Percentiles rank a stretch among this genome's conserved stretches.
Evolutionary conservation across 2,113 vertebrate genomes (phyloP).

Genomic region (Sylvietta virens): DNA sequence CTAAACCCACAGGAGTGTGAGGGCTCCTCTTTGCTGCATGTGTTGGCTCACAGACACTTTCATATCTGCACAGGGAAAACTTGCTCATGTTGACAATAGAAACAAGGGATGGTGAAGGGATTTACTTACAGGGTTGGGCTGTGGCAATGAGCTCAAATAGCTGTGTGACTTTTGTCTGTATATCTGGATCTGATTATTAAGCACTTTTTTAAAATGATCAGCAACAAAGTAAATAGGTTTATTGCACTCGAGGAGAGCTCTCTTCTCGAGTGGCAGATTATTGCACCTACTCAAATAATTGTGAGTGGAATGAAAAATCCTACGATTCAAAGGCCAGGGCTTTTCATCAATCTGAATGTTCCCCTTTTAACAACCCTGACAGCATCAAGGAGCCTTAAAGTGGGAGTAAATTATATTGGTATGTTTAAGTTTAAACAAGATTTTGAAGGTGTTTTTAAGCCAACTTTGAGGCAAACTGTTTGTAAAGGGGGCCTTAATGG

Average conservation of each 20-base stretch:
- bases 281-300: neutral
- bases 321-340: neutral
- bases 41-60: neutral
- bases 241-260: neutral
- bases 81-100: neutral
- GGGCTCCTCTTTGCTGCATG: neutral
- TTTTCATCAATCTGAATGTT: neutral
- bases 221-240: slow-evolving; percentile 15
- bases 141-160: neutral
- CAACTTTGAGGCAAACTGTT: neutral
- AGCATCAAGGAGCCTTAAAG: neutral
- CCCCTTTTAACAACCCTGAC: neutral
- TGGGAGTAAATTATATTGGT: neutral
- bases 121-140: neutral
- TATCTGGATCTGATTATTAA: neutral
- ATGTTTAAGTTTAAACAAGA: slow-evolving; percentile 32
- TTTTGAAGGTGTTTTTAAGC: slow-evolving; percentile 19
- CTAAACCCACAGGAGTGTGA: neutral
- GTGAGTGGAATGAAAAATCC: neutral
- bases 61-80: neutral
- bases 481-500: neutral
- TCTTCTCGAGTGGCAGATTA: neutral
- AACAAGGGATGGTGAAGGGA: neutral
- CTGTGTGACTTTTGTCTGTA: neutral
- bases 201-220: neutral